A percentile compares a stretch with the other conserved stretches of the same genome.
phyloP scores from a whole-genome alignment of 2,888 invertebrate species.

The Leucoptera coffeella region DNA sequence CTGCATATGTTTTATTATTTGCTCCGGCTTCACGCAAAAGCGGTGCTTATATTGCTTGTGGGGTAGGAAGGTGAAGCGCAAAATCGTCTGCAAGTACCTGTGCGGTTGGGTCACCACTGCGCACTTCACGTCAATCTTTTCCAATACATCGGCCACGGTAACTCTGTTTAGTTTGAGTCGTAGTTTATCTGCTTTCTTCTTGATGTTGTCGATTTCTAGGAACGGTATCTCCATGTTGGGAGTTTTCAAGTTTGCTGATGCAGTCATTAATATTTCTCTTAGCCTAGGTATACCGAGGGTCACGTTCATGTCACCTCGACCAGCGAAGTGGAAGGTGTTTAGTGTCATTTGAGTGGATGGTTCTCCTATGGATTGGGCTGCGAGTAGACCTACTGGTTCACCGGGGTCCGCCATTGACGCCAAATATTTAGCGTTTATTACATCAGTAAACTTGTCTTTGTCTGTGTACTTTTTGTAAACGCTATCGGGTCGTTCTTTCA shows the following conservation, averaged over 20 bases:
- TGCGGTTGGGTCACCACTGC: slow-evolving; percentile 49
- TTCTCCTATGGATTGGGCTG: slow-evolving; percentile 97
- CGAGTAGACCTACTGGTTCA: slow-evolving; percentile 92
- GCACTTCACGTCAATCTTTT: slow-evolving; percentile 59
- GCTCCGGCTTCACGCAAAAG: slow-evolving; percentile 63
- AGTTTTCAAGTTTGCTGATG: slow-evolving; percentile 88
- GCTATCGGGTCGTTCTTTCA: slow-evolving; percentile 28
- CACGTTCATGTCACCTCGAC: slow-evolving; percentile 99
- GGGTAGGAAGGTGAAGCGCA: slow-evolving; percentile 71
- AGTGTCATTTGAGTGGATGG: slow-evolving; percentile 99
- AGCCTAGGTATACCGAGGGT: slow-evolving; percentile 98
- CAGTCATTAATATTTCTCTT: slow-evolving; percentile 94
- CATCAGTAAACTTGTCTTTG: slow-evolving; percentile 54
- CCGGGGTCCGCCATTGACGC: slow-evolving; percentile 80
- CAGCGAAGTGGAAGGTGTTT: slow-evolving; percentile 99
- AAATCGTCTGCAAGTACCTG: slow-evolving; percentile 56
- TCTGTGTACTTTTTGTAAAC: slow-evolving; percentile 21
- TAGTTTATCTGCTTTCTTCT: slow-evolving; percentile 61
- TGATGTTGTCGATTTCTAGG: slow-evolving; percentile 28
- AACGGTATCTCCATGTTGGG: slow-evolving; percentile 96
- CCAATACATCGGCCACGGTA: slow-evolving; percentile 71
- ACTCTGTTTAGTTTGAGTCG: slow-evolving; percentile 71
- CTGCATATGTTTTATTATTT: slow-evolving; percentile 70
- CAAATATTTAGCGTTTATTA: slow-evolving; percentile 72
- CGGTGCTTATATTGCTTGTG: slow-evolving; percentile 66